These are phyloP conservation scores for Enhydra lutris DNA, from an alignment of 2,113 vertebrate genomes.

Conservation along the genomic window DNA sequence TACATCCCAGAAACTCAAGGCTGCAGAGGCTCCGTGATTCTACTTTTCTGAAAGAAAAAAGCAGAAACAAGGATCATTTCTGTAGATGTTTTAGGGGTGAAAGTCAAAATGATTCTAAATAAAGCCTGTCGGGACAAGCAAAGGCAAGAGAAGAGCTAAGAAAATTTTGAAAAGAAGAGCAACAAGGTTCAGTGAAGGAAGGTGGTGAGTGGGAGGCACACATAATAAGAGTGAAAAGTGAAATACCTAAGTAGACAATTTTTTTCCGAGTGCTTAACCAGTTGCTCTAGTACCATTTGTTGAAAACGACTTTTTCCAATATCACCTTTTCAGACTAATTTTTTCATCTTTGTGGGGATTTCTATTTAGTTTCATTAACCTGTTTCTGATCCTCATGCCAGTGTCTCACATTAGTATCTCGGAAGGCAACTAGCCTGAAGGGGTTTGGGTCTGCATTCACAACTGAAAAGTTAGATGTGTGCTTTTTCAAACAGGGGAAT, in stretches of 20 bases:
- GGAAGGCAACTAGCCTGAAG: background rate
- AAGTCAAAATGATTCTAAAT: background rate
- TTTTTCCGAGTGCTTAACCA: background rate
- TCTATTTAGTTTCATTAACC: background rate
- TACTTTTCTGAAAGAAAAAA: background rate
- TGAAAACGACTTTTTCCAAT: background rate
- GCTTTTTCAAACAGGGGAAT: background rate
- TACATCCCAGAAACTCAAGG: background rate
- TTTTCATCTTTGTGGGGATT: background rate
- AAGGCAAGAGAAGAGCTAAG: background rate
- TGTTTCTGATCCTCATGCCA: background rate
- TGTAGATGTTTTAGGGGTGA: background rate
- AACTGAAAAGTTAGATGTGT: background rate
- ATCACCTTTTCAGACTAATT: background rate
- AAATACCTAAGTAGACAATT: accelerated
- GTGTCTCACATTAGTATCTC: background rate
- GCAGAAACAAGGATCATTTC: background rate
- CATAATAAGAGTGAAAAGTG: accelerated
- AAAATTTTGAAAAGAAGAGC: background rate
- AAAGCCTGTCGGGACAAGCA: background rate
- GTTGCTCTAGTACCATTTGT: background rate
- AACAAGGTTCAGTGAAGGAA: background rate
- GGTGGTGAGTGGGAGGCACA: background rate
- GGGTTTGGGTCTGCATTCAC: background rate
- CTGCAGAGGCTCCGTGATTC: background rate